Percentiles rank a stretch among this genome's conserved stretches.
phyloP scores from a whole-genome alignment of 2,797 vertebrate species.

The Malurus leucopterus region DNA sequence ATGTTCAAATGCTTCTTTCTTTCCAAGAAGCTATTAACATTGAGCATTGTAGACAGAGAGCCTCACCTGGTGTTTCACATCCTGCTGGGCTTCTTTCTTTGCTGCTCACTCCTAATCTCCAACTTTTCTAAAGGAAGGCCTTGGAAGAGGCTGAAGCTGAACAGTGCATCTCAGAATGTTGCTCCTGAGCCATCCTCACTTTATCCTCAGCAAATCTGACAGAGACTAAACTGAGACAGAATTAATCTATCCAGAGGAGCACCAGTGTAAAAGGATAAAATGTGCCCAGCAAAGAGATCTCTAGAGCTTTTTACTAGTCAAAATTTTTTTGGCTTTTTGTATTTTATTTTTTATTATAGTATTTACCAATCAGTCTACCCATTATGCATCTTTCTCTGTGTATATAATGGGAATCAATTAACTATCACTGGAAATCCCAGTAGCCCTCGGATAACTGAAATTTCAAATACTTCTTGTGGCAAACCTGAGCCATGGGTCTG shows the following conservation, averaged over 20 bases:
- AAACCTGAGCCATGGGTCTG: not conserved
- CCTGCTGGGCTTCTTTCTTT: not conserved
- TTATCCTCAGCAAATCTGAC: not conserved
- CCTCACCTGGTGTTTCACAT: conserved; percentile 12
- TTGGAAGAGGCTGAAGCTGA: not conserved
- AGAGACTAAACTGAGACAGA: not conserved
- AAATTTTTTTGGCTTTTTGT: not conserved
- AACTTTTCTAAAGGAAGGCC: not conserved
- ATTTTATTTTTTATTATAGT: not conserved
- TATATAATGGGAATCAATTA: not conserved
- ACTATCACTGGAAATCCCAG: not conserved
- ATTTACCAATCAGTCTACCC: not conserved
- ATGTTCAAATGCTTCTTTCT: conserved; percentile 10
- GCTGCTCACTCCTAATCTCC: not conserved
- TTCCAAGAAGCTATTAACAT: conserved; percentile 19
- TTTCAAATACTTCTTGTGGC: not conserved
- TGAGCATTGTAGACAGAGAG: not conserved
- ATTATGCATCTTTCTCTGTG: not conserved
- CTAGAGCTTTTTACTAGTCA: not conserved
- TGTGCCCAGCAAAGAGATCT: not conserved
- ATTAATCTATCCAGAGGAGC: not conserved
- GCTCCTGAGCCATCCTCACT: not conserved
- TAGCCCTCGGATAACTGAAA: not conserved
- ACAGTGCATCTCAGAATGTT: not conserved
- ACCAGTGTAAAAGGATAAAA: not conserved